Evolutionary conservation across 2,797 vertebrate species (phyloP), one percentile per base, ranked within the genome.

Genomic region (Acanthopagrus latus): DNA sequence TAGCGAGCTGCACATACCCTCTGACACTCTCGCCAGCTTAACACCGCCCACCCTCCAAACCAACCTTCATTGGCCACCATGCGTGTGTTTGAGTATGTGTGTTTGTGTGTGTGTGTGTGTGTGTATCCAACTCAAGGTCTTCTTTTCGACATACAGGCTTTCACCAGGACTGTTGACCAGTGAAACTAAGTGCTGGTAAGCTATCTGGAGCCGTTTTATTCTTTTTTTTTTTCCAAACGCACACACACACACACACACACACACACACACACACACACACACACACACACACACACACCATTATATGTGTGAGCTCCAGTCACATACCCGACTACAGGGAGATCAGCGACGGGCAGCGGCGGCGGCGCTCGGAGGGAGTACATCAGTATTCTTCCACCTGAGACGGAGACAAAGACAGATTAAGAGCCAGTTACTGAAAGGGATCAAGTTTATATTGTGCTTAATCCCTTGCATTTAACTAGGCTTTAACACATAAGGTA

Each of bases 21-120:
- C 95, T 95, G 96, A 96, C 94, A 95, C 95, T 87, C 91, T 86
- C 85, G 84, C 91, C 92, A 96, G 92, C 93, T 96, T 95, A 96
- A 96, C 95, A 93, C 95, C 18, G 23, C 63, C 3, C 25, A 23
- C 23, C 63, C 23, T 12, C 93, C 16, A 13, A 25, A 7, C 51
- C 56, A 46, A 21, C 58, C 41, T 55, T 60, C 29, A 64, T 46
- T 80, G 76, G 68, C 74, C 82, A 51, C 63, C 62, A 38, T 54
- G 52, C 25, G 33, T 78, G 65, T 73, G 65, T 70, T 29, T 5
- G 29, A 29, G 29, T n/a, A n/a, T 25, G 25, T 25, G 25, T 25
- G 25, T 29, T n/a, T n/a, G 25, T 2, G 25, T 25, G 25, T 25
- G 25, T 25, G 25, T 29, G 29, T 33, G 29, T 33, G 29, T 33